Conservation (phyloP, 2,888 invertebrate species). For the Archips xylosteana region DNA sequence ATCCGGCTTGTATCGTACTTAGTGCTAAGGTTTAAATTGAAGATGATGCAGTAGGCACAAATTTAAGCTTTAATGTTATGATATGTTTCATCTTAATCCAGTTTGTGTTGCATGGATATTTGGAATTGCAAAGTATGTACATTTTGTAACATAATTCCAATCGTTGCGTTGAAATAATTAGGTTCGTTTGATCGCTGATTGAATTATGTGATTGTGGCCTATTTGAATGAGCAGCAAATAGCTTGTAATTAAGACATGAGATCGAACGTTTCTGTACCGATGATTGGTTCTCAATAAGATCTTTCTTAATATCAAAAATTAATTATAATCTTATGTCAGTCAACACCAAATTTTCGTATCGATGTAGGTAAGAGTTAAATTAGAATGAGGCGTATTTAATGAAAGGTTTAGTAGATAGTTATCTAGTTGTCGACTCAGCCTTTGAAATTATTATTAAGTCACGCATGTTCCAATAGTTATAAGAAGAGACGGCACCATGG, state of each 20-base stretch:
- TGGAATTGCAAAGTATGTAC: conserved; percentile 20
- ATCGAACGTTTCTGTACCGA: conserved; percentile 9
- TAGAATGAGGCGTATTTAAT: conserved; percentile 26
- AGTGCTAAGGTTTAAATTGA: conserved; percentile 92
- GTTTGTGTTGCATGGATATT: conserved; percentile 17
- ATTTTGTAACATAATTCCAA: conserved; percentile 16
- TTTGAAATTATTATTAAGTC: conserved; percentile 40
- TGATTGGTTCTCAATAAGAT: conserved; percentile 13
- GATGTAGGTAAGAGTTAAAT: conserved; percentile 19
- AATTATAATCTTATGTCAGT: conserved; percentile 23
- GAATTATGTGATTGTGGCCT: conserved; percentile 32
- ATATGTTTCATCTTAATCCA: conserved; percentile 33
- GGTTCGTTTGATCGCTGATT: conserved; percentile 1
- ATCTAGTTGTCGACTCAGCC: conserved; percentile 41
- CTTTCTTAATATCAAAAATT: conserved; percentile 25
- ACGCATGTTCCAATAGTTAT: conserved; percentile 42
- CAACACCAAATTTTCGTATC: conserved; percentile 38
- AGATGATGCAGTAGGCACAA: conserved; percentile 81
- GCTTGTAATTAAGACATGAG: conserved; percentile 1
- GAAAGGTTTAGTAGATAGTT: conserved; percentile 36
- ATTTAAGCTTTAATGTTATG: conserved; percentile 44
- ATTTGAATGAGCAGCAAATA: conserved; percentile 29
- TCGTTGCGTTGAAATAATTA: background rate
- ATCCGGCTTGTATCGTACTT: conserved; percentile 93
- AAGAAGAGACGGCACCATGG: conserved; percentile 24